A percentile compares a stretch with the other conserved stretches of the same genome.
Evolutionary conservation across 2,113 vertebrate genomes (phyloP).

Genomic region (Rana temporaria): DNA sequence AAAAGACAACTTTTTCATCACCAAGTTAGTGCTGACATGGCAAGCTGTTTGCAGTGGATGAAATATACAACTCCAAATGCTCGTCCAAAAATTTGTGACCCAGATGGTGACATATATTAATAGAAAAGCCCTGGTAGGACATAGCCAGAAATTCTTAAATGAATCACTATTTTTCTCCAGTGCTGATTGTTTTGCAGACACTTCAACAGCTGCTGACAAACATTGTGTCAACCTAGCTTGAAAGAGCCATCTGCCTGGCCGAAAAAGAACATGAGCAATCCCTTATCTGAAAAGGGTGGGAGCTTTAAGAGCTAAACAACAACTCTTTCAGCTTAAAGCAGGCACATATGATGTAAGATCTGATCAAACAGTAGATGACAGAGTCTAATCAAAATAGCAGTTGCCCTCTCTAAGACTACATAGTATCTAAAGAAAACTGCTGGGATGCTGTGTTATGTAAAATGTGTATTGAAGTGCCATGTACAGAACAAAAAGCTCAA

Average conservation of each 20-base stretch:
- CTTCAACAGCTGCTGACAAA: constrained; percentile 60
- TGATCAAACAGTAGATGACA: neutral
- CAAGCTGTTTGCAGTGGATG: neutral
- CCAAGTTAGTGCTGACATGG: neutral
- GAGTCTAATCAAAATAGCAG: neutral
- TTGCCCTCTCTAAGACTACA: too few species aligned
- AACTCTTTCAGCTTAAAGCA: neutral
- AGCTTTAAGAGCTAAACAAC: neutral
- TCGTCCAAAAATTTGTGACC: constrained; percentile 11
- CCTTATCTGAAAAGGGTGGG: constrained; percentile 14
- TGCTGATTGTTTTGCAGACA: constrained; percentile 58
- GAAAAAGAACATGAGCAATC: constrained; percentile 49
- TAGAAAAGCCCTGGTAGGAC: constrained; percentile 28
- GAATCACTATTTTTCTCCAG: constrained; percentile 24
- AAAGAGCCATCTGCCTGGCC: constrained; percentile 59
- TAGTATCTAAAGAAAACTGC: too few species aligned
- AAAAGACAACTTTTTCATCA: constrained; percentile 44
- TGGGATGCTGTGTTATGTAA: too few species aligned
- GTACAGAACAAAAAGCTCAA: too few species aligned
- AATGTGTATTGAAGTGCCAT: too few species aligned
- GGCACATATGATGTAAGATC: neutral
- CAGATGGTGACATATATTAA: constrained; percentile 43
- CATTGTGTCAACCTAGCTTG: constrained; percentile 52
- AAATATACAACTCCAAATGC: neutral
- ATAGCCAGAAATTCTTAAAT: constrained; percentile 53